Percentiles rank a stretch among this genome's conserved stretches.
Evolutionary conservation across 2,113 vertebrate species (phyloP).

Genomic region (Aix galericulata): DNA sequence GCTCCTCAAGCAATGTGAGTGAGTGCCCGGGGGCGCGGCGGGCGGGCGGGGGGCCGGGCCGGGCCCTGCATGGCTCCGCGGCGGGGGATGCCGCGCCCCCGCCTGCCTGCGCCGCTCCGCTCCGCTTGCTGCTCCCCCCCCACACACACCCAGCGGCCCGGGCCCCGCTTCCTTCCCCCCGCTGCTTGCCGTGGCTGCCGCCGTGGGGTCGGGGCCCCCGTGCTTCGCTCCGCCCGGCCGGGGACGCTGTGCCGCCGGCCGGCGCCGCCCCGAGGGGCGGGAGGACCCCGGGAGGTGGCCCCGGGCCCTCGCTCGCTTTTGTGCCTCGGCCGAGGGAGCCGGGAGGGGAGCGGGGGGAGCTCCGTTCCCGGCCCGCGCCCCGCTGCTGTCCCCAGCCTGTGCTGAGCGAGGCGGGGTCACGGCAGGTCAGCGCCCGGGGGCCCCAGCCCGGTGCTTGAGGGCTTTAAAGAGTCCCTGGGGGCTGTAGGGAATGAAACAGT

Average conservation of each 20-base stretch:
- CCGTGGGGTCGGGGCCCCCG: background rate
- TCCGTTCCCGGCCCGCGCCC: background rate
- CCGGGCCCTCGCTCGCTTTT: background rate
- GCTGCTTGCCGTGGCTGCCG: background rate
- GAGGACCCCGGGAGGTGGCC: background rate
- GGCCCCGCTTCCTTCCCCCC: background rate
- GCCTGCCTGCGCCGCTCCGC: background rate
- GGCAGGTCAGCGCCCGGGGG: background rate
- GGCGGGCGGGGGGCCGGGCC: background rate
- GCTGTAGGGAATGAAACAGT: background rate
- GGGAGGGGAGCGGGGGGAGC: background rate
- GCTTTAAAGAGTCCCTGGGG: background rate
- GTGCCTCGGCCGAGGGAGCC: background rate
- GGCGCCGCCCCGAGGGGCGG: too few relatives aligned
- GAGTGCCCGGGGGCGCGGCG: constrained; percentile 32
- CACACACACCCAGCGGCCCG: background rate
- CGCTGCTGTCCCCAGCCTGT: background rate
- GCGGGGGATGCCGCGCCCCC: constrained; percentile 42
- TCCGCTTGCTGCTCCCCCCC: constrained; percentile 8
- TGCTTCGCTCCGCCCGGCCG: too few relatives aligned
- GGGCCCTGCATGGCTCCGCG: constrained; percentile 50
- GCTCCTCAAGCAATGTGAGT: constrained; percentile 83
- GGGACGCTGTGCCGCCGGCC: background rate
- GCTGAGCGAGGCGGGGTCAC: background rate
- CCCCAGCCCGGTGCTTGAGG: background rate